Conservation (phyloP, 2,113 vertebrate genomes). For the Hystrix cristata region DNA sequence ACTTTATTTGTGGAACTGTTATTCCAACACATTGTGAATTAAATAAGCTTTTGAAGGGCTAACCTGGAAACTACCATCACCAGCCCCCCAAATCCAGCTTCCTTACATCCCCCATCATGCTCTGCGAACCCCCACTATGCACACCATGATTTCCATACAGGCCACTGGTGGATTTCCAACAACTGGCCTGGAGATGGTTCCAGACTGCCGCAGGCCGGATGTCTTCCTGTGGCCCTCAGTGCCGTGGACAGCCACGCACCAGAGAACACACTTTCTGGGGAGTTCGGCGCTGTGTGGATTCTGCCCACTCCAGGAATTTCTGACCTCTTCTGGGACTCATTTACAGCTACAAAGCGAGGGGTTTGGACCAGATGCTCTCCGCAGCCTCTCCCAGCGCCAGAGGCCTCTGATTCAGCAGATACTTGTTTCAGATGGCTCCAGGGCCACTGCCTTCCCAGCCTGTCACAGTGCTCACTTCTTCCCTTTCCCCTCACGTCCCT, state of each 20-base stretch:
- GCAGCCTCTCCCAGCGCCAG: not conserved
- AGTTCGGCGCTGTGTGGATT: not conserved
- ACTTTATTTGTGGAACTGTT: not conserved
- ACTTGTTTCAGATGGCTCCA: not conserved
- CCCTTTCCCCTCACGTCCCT: slow-evolving; percentile 57
- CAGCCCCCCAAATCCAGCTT: not conserved
- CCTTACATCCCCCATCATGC: not conserved
- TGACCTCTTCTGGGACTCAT: not conserved
- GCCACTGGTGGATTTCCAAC: not conserved
- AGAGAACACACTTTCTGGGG: not conserved
- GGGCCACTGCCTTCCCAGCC: slow-evolving; percentile 21
- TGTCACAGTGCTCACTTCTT: slow-evolving; percentile 62
- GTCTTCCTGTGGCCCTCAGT: not conserved
- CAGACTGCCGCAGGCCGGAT: not conserved
- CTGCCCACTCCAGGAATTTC: not conserved
- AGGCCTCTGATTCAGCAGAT: slow-evolving; percentile 56
- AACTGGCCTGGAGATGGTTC: not conserved
- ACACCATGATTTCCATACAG: not conserved
- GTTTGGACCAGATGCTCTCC: not conserved
- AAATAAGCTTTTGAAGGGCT: not conserved
- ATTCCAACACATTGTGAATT: not conserved
- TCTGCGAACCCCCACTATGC: not conserved
- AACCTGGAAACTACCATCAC: not conserved
- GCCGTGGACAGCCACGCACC: accelerated
- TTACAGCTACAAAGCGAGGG: not conserved